A percentile compares a stretch with the other conserved stretches of the same genome.
Evolutionary conservation across 2,113 vertebrate genomes (phyloP).

Genomic region (Scartelaos histophorus): DNA sequence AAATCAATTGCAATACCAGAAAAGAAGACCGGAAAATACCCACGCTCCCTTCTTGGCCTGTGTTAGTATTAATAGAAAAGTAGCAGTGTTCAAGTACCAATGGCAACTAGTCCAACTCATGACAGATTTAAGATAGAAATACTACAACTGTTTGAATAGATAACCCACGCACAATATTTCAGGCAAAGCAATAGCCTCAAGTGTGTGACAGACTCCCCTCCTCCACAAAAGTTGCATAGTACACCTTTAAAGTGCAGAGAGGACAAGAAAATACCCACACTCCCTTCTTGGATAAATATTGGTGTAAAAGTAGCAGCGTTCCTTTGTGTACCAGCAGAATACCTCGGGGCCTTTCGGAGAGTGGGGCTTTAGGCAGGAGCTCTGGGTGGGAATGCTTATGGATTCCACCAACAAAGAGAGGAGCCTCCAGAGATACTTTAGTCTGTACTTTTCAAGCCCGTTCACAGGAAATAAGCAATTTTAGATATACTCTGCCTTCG

Average conservation of each 20-base stretch:
- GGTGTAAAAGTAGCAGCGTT: slow-evolving; percentile 68
- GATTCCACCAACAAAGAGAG: slow-evolving; percentile 61
- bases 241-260: slow-evolving; percentile 33
- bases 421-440: slow-evolving; percentile 53
- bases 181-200: too few relatives aligned
- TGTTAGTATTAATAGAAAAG: slow-evolving; percentile 72
- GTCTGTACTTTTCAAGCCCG: slow-evolving; percentile 35
- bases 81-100: slow-evolving; percentile 51
- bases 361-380: slow-evolving; percentile 66
- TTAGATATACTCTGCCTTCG: slow-evolving; percentile 11
- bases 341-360: slow-evolving; percentile 62
- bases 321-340: slow-evolving; percentile 56
- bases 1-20: too few relatives aligned
- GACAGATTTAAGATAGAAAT: too few relatives aligned
- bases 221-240: too few relatives aligned
- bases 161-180: too few relatives aligned
- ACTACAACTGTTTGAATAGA: too few relatives aligned
- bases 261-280: slow-evolving; percentile 67
- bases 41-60: slow-evolving; percentile 57
- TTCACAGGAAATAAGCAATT: slow-evolving; percentile 26
- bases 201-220: too few relatives aligned
- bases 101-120: too few relatives aligned
- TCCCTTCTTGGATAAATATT: slow-evolving; percentile 68
- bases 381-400: slow-evolving; percentile 61
- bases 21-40: slow-evolving; percentile 68